Evolutionary conservation across 2,888 invertebrate species (phyloP), one percentile per base, ranked within the genome.

Genomic region (Pantelozetes paolii): DNA sequence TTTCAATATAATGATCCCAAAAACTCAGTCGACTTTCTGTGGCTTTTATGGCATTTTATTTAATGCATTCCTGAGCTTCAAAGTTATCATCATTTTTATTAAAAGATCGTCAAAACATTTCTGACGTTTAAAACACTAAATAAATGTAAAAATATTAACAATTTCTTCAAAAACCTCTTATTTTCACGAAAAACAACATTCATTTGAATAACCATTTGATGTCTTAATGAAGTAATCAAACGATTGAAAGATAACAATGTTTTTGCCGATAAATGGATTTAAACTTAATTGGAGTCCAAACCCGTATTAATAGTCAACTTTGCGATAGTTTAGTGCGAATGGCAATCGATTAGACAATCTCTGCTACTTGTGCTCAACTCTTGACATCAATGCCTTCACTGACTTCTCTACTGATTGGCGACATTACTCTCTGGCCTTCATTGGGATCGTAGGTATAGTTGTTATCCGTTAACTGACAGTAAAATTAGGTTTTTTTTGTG

Each of bases 31-130:
- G 30, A 30, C 13, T 62, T 62, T 62, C 32, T 30, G 30, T 62
- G 62, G 32, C 32, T 28, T 62, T 62, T 62, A 62, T 62, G 32
- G 30, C 32, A 62, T 62, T 30, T 18, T 9, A 2, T 23, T 57
- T 62, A 62, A 62, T 62, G 62, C 32, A 62, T 62, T 62, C 62
- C 26, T 62, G 62, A 62, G 62, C 62, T 30, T 13, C 18, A 28
- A 62, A 30, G 62, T 62, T 62, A 62, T 62, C 18, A 62, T 62
- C 32, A 62, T 62, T 62, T 62, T 62, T 62, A 30, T 62, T 30
- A 62, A 62, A 30, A 62, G 62, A 20, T 62, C 30, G 9, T 62
- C 18, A 62, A 62, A 30, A 62, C 30, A 20, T 8, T 23, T 45
- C 45, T 45, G 15, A 45, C 15, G 45, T 45, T n/a, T 45, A 2